Evolutionary conservation across 2,113 vertebrate species (phyloP).

Genomic region (Gymnorhina tibicen): DNA sequence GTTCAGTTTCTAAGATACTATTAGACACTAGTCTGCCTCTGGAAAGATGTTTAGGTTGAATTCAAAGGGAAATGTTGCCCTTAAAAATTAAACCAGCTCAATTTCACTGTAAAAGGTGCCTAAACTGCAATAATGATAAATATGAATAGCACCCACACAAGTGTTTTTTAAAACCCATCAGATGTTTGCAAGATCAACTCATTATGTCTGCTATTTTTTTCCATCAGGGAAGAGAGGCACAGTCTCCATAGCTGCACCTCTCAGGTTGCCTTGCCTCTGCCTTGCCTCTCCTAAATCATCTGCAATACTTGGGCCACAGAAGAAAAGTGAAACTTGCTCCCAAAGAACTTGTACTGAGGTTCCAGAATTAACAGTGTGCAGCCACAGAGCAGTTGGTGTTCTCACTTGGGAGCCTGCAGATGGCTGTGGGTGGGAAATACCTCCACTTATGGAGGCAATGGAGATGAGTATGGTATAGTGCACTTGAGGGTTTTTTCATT

Average conservation of each 20-base stretch:
- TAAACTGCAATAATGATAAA: neutral
- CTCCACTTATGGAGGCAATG: constrained; percentile 89
- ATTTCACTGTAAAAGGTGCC: neutral
- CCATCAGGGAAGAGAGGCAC: neutral
- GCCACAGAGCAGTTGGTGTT: constrained; percentile 62
- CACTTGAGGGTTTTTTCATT: constrained; percentile 83
- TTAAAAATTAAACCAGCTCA: neutral
- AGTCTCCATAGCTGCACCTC: neutral
- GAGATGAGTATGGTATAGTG: constrained; percentile 91
- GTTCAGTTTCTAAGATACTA: neutral
- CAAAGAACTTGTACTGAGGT: constrained; percentile 40
- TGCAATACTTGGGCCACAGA: neutral
- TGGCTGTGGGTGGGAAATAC: constrained; percentile 83
- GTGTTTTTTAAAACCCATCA: neutral
- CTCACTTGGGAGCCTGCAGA: constrained; percentile 73
- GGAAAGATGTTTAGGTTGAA: neutral
- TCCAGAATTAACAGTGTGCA: constrained; percentile 58
- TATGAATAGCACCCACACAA: neutral
- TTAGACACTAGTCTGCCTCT: neutral
- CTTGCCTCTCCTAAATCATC: neutral
- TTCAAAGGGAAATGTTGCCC: neutral
- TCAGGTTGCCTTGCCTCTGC: neutral
- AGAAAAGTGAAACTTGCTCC: constrained; percentile 47
- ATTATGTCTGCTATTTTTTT: neutral
- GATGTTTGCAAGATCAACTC: constrained; percentile 1